phyloP scores from a whole-genome alignment of 92 coral and sea anemone species.

The Scolanthus callimorphus region DNA sequence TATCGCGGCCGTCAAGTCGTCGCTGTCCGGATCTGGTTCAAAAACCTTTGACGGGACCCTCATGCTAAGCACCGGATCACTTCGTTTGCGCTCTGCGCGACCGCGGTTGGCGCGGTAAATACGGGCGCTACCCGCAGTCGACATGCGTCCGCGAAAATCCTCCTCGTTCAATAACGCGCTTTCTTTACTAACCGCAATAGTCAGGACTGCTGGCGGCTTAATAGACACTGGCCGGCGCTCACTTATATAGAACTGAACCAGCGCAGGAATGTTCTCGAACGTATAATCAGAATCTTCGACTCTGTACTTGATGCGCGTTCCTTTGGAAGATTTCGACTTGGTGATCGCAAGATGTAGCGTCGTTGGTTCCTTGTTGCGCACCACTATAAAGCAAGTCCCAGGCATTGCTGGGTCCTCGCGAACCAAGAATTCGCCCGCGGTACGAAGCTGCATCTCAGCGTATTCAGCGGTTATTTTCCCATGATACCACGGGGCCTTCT shows the following conservation, averaged over 20 bases:
- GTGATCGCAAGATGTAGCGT: conserved; percentile 72
- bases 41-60: conserved; percentile 30
- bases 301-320: conserved; percentile 81
- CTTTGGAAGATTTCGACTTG: conserved; percentile 77
- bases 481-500: conserved; percentile 94
- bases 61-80: conserved; percentile 50
- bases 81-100: conserved; percentile 37
- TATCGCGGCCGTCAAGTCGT: not conserved
- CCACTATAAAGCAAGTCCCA: conserved; percentile 79
- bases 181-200: conserved; percentile 87
- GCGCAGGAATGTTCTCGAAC: conserved; percentile 78
- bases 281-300: conserved; percentile 62
- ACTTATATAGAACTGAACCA: conserved; percentile 60
- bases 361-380: conserved; percentile 58
- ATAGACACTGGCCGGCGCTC: conserved; percentile 67
- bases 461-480: conserved; percentile 94
- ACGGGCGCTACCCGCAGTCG: conserved; percentile 36
- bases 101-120: conserved; percentile 19
- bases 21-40: conserved; percentile 8
- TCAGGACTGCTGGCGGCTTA: conserved; percentile 52
- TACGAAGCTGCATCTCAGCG: conserved; percentile 79
- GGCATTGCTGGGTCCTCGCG: conserved; percentile 98
- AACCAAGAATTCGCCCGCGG: conserved; percentile 91
- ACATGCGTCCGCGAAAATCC: conserved; percentile 45
- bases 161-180: conserved; percentile 66